Evolutionary conservation across 2,113 vertebrate genomes (phyloP), one percentile per base, ranked within the genome.

Genomic region (Clarias macrocephalus): DNA sequence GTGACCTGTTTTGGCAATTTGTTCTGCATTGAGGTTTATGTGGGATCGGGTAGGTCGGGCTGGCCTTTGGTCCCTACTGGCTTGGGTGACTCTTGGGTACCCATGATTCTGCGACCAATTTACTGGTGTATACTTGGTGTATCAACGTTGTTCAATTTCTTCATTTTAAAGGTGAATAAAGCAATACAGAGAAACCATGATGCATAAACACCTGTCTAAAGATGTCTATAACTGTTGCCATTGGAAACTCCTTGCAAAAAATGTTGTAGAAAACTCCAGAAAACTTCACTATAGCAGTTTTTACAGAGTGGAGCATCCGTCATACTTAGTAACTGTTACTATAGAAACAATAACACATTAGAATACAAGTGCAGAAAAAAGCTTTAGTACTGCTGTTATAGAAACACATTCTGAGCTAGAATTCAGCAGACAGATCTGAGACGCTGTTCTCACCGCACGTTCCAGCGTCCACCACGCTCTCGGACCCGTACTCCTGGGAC

Each of bases 381-480:
- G 7, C 48, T 48, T 48, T 8, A 7, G 66, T 30, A 8, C 15
- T 33, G 8, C 19, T 73, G 33, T 73, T 73, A 11, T 6, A 42
- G 33, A 42, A 72, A 33, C 19, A 42, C 33, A 3, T 66, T 30
- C 11, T n/a, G 5, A 77, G 12, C 48, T 25, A 56, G 75, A n/a
- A 79, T 57, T 19, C 2, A 33, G 62, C 54, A 9, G 80, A 33
- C 21, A 16, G 30, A 65, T 59, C 11, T 9, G 73, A 57, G 16
- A 59, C n/a, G 19, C 1, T 9, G 18, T 75, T 25, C 77, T 88
- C 42, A 90, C 91, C 89, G 28, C 80, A 37, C 23, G 85, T 28
- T 77, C 83, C 88, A 10, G 0, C 0, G 9, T 68, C 73, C 19
- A 33, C 25, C 37, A 68, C 23, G 37, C 60, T 9, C 3, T 79